phyloP scores from a whole-genome alignment of 2,113 vertebrate species.

The Setophaga kirtlandii region DNA sequence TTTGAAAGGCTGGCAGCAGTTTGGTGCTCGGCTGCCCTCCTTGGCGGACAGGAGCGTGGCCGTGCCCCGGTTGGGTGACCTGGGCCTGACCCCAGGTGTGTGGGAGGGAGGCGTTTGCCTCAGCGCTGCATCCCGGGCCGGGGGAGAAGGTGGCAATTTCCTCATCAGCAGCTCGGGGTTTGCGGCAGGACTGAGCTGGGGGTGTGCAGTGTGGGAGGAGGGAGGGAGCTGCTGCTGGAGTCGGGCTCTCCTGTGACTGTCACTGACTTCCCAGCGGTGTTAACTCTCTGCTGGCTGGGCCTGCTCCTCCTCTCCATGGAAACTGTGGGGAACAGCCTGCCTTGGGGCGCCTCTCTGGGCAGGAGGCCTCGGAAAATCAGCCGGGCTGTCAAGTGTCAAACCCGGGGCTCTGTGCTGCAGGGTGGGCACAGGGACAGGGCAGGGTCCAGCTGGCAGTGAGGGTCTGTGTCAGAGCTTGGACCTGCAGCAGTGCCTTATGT shows the following conservation, averaged over 20 bases:
- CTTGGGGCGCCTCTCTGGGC: neutral
- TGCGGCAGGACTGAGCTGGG: neutral
- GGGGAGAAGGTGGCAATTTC: neutral
- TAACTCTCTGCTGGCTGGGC: neutral
- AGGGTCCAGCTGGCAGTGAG: neutral
- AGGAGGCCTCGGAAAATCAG: neutral
- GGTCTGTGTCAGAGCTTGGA: neutral
- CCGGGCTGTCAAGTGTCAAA: neutral
- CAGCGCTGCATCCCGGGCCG: neutral
- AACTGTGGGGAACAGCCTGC: neutral
- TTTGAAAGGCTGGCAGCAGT: fast-evolving
- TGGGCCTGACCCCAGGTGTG: fast-evolving
- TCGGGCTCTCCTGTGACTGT: neutral
- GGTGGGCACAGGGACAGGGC: neutral
- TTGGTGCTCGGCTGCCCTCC: neutral
- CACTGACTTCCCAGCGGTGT: neutral
- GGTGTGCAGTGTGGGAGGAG: neutral
- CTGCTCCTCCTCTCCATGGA: neutral
- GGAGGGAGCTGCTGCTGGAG: neutral
- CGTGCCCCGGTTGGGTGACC: neutral
- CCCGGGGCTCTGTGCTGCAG: fast-evolving
- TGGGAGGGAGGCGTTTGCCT: neutral
- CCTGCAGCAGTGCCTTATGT: neutral
- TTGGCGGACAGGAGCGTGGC: fast-evolving
- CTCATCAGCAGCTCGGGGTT: neutral